A percentile compares a stretch with the other conserved stretches of the same genome.
phyloP scores from a whole-genome alignment of 2,888 invertebrate genomes.

The Tridacna gigas region DNA sequence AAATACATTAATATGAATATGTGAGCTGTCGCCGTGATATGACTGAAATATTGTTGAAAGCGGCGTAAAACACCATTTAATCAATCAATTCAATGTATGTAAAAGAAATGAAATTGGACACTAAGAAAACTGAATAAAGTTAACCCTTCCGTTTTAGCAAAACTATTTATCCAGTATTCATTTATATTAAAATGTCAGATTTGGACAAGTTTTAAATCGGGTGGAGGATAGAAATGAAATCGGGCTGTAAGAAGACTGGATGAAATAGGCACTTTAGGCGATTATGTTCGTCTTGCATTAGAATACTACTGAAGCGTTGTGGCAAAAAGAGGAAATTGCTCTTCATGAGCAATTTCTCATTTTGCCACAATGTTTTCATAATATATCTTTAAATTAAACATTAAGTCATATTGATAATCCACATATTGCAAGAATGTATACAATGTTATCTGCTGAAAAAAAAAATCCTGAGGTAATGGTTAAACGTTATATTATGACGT shows the following conservation, averaged over 20 bases:
- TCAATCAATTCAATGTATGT: no score
- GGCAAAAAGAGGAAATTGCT: not conserved
- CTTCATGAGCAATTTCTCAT: not conserved
- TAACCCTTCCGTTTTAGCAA: not conserved
- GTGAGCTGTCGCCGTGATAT: no score
- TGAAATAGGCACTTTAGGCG: not conserved
- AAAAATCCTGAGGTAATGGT: not conserved
- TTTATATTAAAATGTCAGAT: not conserved
- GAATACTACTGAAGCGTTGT: not conserved
- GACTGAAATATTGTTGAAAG: no score
- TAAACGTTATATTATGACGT: not conserved
- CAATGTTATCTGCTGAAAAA: not conserved
- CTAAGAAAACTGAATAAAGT: not conserved
- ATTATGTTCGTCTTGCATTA: not conserved
- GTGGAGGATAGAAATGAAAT: not conserved
- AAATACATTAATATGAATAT: no score
- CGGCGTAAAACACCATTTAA: no score
- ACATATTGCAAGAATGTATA: not conserved
- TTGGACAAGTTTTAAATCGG: not conserved
- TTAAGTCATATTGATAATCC: not conserved
- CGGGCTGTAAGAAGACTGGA: not conserved
- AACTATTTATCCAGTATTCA: no score
- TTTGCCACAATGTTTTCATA: not conserved
- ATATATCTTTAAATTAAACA: not conserved
- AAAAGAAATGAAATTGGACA: no score